A percentile compares a stretch with the other conserved stretches of the same genome.
Conservation (phyloP, 2,888 invertebrate species). For the Sinhomidia bicolor region DNA sequence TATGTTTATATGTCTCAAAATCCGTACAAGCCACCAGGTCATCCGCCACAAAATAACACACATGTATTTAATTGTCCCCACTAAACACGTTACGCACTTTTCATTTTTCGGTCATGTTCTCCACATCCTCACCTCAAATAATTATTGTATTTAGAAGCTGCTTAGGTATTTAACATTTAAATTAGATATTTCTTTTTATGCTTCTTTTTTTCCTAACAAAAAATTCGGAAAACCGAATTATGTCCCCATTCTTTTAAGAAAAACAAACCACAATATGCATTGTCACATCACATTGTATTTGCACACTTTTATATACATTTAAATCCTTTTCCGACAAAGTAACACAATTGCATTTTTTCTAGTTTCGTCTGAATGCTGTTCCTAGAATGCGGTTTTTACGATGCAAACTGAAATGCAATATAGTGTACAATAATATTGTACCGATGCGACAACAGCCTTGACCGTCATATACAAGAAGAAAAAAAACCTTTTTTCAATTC, state of each 20-base stretch:
- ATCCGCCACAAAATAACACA: background rate
- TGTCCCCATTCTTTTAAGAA: conserved; percentile 33
- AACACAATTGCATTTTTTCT: background rate
- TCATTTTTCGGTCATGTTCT: conserved; percentile 43
- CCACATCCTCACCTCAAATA: conserved; percentile 20
- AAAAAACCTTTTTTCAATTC: conserved; percentile 28
- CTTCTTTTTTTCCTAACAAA: background rate
- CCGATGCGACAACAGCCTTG: conserved; percentile 61
- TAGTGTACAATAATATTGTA: background rate
- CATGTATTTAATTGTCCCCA: background rate
- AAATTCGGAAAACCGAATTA: conserved; percentile 56
- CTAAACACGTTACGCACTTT: conserved; percentile 26
- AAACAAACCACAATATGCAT: conserved; percentile 45
- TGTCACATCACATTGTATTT: background rate
- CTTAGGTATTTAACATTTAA: background rate
- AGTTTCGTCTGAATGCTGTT: background rate
- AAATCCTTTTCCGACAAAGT: background rate
- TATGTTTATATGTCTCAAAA: background rate
- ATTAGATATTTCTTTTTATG: background rate
- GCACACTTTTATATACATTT: background rate
- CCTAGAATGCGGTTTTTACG: background rate
- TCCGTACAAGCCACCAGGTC: conserved; percentile 22
- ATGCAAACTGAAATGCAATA: background rate
- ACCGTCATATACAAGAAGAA: conserved; percentile 45
- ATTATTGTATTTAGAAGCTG: background rate